Evolutionary conservation across 2,888 invertebrate genomes (phyloP), one percentile per base, ranked within the genome.

Genomic region (Drosophila borborema): DNA sequence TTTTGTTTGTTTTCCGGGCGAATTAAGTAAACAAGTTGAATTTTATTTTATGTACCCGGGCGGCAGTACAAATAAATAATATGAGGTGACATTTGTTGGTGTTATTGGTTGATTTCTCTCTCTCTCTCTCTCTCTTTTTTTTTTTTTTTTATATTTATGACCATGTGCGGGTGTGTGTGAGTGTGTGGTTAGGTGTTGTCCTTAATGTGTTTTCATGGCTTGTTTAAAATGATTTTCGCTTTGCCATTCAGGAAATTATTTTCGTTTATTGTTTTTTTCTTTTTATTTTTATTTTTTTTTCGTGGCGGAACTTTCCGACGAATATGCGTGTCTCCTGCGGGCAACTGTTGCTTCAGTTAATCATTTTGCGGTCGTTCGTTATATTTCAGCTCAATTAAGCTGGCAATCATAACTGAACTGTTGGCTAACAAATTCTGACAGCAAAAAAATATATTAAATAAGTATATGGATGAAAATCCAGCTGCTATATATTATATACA

Each of bases 201-300:
- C 64, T 77, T 84, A 85, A 80, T 89, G 90, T 69, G 54, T 80
- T 89, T 87, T 85, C 80, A 86, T 85, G 90, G 88, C 82, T 78
- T 87, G 76, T 87, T 89, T 89, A 85, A 87, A 89, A 88, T 85
- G 70, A 85, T 89, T 86, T 89, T 87, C 75, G 65, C 59, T 65
- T 77, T 74, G 61, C 66, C 89, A 72, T 64, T 61, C 82, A 71
- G 77, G 75, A 86, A 89, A 84, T 86, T 70, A 76, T 85, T 80
- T 77, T 73, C 82, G 64, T 69, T 75, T 81, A 84, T 89, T 79
- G 74, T 68, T 67, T 72, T 62, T 8, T 9, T 8, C 10, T 36
- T 38, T 38, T 38, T 65, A 72, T 65, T 20, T 20, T 20, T 20
- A 1, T 20, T 20, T 20, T 20, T 20, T 20, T 74, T 10, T 9